Evolutionary conservation across 2,888 invertebrate genomes (phyloP).

Genomic region (Lymantria dispar): DNA sequence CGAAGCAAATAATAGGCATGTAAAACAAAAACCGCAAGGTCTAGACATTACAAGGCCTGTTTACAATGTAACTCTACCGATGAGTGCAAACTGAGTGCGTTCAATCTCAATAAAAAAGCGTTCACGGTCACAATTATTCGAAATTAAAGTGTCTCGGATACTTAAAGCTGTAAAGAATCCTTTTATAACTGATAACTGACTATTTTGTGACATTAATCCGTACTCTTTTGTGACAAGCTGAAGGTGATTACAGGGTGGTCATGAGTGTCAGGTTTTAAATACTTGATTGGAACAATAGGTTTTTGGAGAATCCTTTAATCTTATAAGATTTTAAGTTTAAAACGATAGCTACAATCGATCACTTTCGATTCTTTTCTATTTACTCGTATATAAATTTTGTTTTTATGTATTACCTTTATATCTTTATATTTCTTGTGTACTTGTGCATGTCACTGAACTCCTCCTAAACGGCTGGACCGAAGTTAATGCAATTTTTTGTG

Average conservation of each 20-base stretch:
- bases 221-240: conserved; percentile 11
- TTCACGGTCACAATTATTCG: conserved; percentile 19
- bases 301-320: conserved; percentile 3
- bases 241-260: conserved; percentile 34
- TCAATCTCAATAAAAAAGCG: conserved; percentile 18
- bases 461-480: too few species aligned
- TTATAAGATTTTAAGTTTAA: too few species aligned
- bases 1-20: conserved; percentile 9
- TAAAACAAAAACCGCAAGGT: conserved; percentile 16
- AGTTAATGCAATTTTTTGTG: too few species aligned
- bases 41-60: conserved; percentile 20
- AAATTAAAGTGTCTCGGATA: conserved; percentile 18
- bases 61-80: conserved; percentile 9
- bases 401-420: too few species aligned
- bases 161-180: conserved; percentile 12
- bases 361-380: too few species aligned
- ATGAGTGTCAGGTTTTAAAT: conserved; percentile 14
- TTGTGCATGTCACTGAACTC: too few species aligned
- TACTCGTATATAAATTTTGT: too few species aligned
- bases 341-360: too few species aligned
- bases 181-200: conserved; percentile 23
- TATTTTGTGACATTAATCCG: conserved; percentile 33
- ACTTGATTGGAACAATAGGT: conserved; percentile 4
- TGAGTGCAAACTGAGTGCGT: conserved; percentile 4
- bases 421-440: too few species aligned